These are phyloP conservation scores for Cryptoblepharus egeriae DNA, from an alignment of 2,797 vertebrate species.

Conservation along the genomic window DNA sequence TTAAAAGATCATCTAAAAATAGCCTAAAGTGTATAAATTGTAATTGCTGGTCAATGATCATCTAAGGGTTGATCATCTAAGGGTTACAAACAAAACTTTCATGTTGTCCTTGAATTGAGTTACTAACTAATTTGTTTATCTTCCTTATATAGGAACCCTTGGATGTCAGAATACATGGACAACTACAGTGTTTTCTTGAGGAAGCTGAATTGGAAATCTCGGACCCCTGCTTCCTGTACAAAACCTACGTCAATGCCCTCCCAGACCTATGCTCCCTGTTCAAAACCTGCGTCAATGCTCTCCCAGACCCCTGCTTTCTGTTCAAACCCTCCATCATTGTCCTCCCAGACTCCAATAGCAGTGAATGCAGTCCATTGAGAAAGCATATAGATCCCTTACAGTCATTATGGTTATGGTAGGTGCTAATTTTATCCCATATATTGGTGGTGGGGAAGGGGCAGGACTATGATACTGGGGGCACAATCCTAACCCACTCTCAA, in stretches of 20 bases:
- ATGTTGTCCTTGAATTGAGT: neutral
- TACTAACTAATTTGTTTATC: neutral
- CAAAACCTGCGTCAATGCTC: neutral
- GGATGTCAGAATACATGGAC: slow-evolving; percentile 62
- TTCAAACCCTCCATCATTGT: neutral
- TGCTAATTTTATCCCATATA: neutral
- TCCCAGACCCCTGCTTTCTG: slow-evolving; percentile 5
- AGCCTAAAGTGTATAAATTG: too few relatives aligned
- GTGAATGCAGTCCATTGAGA: neutral
- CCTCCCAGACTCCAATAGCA: neutral
- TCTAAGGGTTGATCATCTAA: too few relatives aligned
- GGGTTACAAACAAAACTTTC: too few relatives aligned
- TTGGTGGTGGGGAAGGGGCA: too few relatives aligned
- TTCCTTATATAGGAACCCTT: slow-evolving; percentile 29
- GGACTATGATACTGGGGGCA: too few relatives aligned
- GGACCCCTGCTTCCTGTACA: neutral
- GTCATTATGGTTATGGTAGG: neutral
- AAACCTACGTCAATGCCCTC: neutral
- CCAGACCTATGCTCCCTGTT: slow-evolving; percentile 4
- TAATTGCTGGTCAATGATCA: too few relatives aligned
- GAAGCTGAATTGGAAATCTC: slow-evolving; percentile 3
- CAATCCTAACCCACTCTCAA: too few relatives aligned
- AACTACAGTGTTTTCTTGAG: slow-evolving; percentile 49
- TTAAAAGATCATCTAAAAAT: too few relatives aligned
- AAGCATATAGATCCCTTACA: neutral